These are phyloP conservation scores for Chelonia mydas DNA, from an alignment of 2,797 vertebrate genomes.

Conservation along the genomic window DNA sequence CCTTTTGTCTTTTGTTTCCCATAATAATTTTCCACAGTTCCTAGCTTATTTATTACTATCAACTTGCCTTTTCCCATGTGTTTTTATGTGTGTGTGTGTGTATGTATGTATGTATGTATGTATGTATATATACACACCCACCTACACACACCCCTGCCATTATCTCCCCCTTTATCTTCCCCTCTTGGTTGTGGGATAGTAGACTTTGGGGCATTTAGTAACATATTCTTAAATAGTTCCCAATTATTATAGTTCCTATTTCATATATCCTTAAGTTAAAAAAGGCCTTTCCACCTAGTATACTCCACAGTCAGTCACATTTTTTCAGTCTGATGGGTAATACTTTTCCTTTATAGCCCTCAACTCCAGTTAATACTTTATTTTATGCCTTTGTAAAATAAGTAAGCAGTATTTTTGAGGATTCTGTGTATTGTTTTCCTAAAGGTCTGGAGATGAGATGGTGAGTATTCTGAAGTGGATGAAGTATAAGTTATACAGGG, in stretches of 20 bases:
- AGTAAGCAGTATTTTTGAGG: not conserved
- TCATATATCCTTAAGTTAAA: not conserved
- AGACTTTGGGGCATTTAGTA: slow-evolving; percentile 32
- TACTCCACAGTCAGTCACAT: not conserved
- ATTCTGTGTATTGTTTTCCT: not conserved
- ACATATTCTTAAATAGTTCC: not conserved
- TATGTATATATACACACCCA: no score
- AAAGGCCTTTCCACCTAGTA: not conserved
- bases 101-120: no score
- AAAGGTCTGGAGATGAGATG: not conserved
- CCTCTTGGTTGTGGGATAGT: not conserved
- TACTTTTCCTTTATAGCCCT: not conserved
- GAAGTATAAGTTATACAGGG: not conserved
- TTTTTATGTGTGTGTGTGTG: not conserved
- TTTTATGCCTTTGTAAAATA: not conserved
- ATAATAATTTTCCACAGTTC: slow-evolving; percentile 3
- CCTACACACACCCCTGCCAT: no score
- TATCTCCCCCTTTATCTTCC: not conserved
- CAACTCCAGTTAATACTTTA: not conserved
- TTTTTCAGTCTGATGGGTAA: not conserved
- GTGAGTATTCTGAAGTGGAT: not conserved
- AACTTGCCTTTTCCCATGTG: not conserved
- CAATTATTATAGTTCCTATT: not conserved
- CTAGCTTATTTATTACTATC: slow-evolving; percentile 49
- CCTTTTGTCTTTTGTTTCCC: slow-evolving; percentile 26